These are phyloP conservation scores for Callipepla squamata DNA, from an alignment of 2,113 vertebrate genomes.

Conservation along the genomic window DNA sequence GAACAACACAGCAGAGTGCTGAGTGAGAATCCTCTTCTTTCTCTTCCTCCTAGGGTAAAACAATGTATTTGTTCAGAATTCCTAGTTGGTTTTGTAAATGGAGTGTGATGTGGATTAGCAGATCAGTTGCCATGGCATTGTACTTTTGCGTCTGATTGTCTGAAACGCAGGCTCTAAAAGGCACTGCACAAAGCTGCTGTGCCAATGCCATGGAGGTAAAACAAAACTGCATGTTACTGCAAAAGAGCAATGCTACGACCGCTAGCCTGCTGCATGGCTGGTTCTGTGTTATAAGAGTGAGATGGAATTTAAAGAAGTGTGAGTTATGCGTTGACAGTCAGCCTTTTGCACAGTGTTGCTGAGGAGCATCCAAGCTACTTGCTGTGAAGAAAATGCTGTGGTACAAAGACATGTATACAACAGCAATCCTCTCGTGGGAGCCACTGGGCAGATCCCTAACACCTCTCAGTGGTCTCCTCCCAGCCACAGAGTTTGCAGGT, in stretches of 20 bases:
- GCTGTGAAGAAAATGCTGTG: not conserved
- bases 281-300: not conserved
- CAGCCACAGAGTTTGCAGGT: not conserved
- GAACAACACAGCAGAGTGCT: not conserved
- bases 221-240: not conserved
- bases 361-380: not conserved
- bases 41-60: not conserved
- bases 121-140: slow-evolving; percentile 49
- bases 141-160: not conserved
- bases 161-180: not conserved
- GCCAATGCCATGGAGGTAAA: not conserved
- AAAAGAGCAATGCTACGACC: not conserved
- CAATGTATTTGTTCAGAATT: not conserved
- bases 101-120: not conserved
- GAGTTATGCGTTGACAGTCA: too few species aligned
- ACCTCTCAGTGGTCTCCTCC: not conserved
- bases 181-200: not conserved
- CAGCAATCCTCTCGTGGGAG: not conserved
- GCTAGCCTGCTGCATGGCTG: not conserved
- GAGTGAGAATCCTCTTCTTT: not conserved
- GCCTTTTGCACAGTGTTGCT: not conserved
- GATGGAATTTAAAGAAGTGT: not conserved
- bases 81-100: not conserved
- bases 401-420: not conserved
- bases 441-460: not conserved